Percentiles rank a stretch among this genome's conserved stretches.
Evolutionary conservation across 2,888 invertebrate genomes (phyloP).

Genomic region (Himalopsyche anomala): DNA sequence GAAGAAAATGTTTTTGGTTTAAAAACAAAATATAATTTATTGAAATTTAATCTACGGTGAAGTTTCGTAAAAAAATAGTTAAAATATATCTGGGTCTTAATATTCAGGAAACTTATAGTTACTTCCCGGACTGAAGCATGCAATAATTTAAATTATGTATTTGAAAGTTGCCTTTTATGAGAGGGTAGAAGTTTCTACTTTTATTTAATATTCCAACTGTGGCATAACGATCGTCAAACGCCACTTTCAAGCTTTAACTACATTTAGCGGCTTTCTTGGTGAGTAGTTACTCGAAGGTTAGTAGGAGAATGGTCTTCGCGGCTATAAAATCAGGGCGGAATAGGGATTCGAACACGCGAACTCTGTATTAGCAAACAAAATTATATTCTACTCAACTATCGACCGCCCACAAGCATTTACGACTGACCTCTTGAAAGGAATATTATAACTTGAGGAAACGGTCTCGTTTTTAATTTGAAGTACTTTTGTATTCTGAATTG

Average conservation of each 20-base stretch:
- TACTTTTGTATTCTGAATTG: constrained; percentile 31
- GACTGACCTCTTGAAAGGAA: constrained; percentile 27
- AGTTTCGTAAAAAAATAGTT: too few species aligned
- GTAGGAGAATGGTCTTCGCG: constrained; percentile 40
- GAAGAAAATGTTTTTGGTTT: too few species aligned
- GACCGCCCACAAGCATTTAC: constrained; percentile 31
- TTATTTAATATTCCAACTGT: constrained; percentile 19
- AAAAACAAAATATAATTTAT: too few species aligned
- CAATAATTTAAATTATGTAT: too few species aligned
- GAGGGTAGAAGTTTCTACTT: not conserved
- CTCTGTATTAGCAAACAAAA: constrained; percentile 43
- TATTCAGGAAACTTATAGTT: too few species aligned
- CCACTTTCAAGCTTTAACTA: constrained; percentile 29
- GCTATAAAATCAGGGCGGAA: constrained; percentile 32
- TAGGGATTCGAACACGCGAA: constrained; percentile 39
- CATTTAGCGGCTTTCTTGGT: constrained; percentile 1
- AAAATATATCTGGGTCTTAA: too few species aligned
- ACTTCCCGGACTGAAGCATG: too few species aligned
- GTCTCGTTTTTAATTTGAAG: constrained; percentile 23
- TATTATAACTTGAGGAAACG: not conserved
- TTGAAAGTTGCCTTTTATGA: too few species aligned
- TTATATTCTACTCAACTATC: constrained; percentile 32
- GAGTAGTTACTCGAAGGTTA: constrained; percentile 31
- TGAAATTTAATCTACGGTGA: too few species aligned
- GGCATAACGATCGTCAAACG: constrained; percentile 27